Base-by-base conservation (phyloP, 2,888 invertebrate genomes). In the Automeris io region DNA sequence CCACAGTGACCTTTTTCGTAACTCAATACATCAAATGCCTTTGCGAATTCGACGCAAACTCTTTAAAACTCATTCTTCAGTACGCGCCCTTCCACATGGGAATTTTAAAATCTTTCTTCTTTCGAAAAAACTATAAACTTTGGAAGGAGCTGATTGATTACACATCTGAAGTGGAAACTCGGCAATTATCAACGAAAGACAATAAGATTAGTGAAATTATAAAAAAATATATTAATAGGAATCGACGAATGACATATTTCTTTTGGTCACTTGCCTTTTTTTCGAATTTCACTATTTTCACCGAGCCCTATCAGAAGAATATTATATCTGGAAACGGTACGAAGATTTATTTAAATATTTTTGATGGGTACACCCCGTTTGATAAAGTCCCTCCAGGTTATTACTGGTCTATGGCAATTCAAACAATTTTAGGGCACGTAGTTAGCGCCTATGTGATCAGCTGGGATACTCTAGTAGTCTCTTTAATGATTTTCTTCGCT, bases 81-180 rank as follows among this genome's bases (percentile, higher is more conserved):
- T 72, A 67, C 36, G 68, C 68, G 3, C 77, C 79, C 2, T 79
- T 76, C 41, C 79, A 79, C 38, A 59, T 77, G 47, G 76, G 75
- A 0, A 54, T 75, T 2, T 22, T 69, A 0, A 78, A 78, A 42
- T 39, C 60, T 1, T 65, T 66, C 40, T 62, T 63, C 34, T 77
- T 78, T 34, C 54, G 61, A 39, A 70, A 57, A 41, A 44, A 74
- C 42, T 59, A 70, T 39, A 47, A 51, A 32, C 53, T 43, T 7
- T 79, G 79, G 79, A 45, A 60, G 24, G 47, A 51, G 22, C 36
- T 78, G 1, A 60, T 79, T n/a, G 35, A 41, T 16, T 76, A 60
- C 43, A 58, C 75, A 23, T 74, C 77, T 9, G 39, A 45, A 2
- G 47, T 60, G 6, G 78, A 79, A 52, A 48, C 49, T 0, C 42